Evolutionary conservation across 2,888 invertebrate species (phyloP).

Genomic region (Cheilosia vernalis): DNA sequence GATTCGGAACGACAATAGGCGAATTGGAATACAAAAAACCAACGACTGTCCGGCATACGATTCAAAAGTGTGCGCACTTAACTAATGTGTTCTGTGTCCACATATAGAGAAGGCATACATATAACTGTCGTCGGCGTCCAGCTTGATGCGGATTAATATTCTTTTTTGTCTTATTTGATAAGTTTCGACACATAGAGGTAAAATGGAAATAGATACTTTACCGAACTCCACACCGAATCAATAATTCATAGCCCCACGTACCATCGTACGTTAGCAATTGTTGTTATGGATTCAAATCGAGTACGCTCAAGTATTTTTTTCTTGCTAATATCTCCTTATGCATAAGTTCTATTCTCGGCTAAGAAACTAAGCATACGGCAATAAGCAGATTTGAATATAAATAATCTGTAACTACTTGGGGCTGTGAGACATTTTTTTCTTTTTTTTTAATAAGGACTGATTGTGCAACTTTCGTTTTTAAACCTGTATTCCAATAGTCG

Average conservation of each 20-base stretch:
- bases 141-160: conserved; percentile 52
- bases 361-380: conserved; percentile 12
- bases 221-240: conserved; percentile 49
- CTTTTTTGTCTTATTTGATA: conserved; percentile 43
- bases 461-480: neutral
- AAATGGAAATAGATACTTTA: conserved; percentile 33
- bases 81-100: conserved; percentile 25
- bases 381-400: conserved; percentile 8
- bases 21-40: conserved; percentile 32
- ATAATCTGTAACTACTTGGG: neutral
- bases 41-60: conserved; percentile 36
- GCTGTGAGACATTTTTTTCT: neutral
- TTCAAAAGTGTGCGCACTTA: conserved; percentile 57
- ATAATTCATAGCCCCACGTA: conserved; percentile 68
- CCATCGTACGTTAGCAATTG: conserved; percentile 33
- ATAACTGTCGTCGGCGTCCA: conserved; percentile 68
- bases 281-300: conserved; percentile 70
- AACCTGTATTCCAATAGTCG: neutral
- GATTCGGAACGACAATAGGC: conserved; percentile 52
- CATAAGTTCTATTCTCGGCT: conserved; percentile 55
- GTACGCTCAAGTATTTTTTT: conserved; percentile 59
- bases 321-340: conserved; percentile 60
- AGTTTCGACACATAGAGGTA: conserved; percentile 67
- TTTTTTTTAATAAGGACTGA: neutral
- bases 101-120: conserved; percentile 56